phyloP scores from a whole-genome alignment of 2,888 invertebrate species.

The Polietes domitor region DNA sequence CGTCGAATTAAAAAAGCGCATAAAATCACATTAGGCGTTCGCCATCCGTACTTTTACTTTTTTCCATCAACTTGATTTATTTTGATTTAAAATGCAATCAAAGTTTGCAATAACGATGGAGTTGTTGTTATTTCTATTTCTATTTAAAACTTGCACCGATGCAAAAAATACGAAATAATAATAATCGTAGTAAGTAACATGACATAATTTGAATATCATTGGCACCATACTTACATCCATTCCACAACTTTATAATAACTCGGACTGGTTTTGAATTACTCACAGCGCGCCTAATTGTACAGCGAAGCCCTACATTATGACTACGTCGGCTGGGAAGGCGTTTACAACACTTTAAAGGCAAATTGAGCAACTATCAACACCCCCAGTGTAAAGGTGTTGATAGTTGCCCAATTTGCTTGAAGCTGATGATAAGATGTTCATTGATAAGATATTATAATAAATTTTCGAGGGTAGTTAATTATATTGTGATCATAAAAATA shows the following conservation, averaged over 20 bases:
- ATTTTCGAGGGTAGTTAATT: too few species aligned
- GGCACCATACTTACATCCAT: constrained; percentile 17
- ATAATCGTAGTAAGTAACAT: background rate
- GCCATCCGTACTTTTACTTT: constrained; percentile 32
- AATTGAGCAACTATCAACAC: background rate
- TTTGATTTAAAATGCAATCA: constrained; percentile 2
- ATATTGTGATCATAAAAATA: too few species aligned
- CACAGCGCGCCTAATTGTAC: background rate
- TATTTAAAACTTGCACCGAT: background rate
- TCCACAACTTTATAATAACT: constrained; percentile 10
- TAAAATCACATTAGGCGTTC: background rate
- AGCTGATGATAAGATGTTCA: too few species aligned
- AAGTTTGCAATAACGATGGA: background rate
- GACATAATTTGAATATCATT: constrained; percentile 58
- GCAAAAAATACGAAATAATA: background rate
- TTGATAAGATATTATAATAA: too few species aligned
- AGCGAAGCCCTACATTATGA: background rate
- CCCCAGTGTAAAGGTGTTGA: too few species aligned
- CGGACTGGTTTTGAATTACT: constrained; percentile 43
- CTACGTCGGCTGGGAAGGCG: background rate
- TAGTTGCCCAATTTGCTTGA: too few species aligned
- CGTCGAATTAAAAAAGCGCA: constrained; percentile 14
- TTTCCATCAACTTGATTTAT: background rate
- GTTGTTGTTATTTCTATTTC: background rate
- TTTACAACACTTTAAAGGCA: background rate